Evolutionary conservation across 2,113 vertebrate genomes (phyloP).

Genomic region (Hymenochirus boettgeri): DNA sequence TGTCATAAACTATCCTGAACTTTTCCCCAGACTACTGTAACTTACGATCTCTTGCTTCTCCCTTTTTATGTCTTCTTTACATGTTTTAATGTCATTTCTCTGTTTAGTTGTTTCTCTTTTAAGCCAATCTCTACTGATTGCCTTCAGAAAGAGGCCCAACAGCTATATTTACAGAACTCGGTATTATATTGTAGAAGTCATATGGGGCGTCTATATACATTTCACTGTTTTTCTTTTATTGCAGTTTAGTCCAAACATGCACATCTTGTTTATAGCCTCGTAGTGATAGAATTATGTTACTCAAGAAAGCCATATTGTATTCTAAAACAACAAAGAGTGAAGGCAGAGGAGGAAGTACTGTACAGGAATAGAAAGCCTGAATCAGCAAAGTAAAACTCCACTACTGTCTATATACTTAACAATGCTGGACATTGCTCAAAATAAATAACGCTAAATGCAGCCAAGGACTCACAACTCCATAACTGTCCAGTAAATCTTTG

Average conservation of each 20-base stretch:
- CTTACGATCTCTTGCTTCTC: background rate
- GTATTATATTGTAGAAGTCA: background rate
- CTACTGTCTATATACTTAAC: constrained; percentile 54
- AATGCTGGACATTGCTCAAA: constrained; percentile 54
- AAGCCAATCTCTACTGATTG: background rate
- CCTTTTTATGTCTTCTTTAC: background rate
- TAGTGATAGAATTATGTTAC: constrained; percentile 36
- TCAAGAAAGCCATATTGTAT: constrained; percentile 29
- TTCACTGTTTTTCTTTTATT: constrained; percentile 8
- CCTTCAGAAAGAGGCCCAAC: background rate
- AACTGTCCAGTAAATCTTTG: constrained; percentile 51
- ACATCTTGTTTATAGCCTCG: constrained; percentile 21
- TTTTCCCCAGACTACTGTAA: background rate
- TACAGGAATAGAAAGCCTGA: constrained; percentile 55
- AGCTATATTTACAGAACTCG: background rate
- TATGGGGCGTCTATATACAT: constrained; percentile 4
- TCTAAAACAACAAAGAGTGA: constrained; percentile 7
- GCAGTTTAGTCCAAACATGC: background rate
- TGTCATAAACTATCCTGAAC: background rate
- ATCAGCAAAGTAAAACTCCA: constrained; percentile 56
- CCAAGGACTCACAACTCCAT: constrained; percentile 51
- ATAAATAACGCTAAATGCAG: constrained; percentile 55
- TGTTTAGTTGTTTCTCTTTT: background rate
- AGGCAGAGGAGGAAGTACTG: constrained; percentile 52
- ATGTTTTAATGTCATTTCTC: background rate